Base-by-base conservation (phyloP, 2,113 vertebrate genomes). In the Stigmatopora nigra region DNA sequence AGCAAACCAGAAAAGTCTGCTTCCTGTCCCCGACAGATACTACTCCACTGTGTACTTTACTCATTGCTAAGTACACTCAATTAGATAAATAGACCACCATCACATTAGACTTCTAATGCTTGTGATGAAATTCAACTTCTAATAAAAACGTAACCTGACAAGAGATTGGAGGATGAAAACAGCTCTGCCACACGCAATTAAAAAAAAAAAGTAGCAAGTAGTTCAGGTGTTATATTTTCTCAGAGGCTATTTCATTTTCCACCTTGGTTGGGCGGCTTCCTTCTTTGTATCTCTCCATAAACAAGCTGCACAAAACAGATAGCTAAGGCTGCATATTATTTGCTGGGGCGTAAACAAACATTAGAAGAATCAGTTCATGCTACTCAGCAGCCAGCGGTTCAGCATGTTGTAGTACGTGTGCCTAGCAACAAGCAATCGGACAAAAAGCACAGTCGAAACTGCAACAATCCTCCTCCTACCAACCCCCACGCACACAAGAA, bases 381-480 rank as follows among this genome's bases (percentile, higher is more conserved):
- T 67, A 67, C 59, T 58, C 76, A 3, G 70, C 64, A 72, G 83
- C 78, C 84, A 78, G 86, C 79, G 72, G 67, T 70, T 83, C 61
- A 63, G 70, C 63, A 69, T 80, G 67, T 61, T 77, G 75, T 73
- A 67, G 74, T 55, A 78, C 35, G 74, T 55, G 80, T 25, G 80
- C 85, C 77, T 86, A 86, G 85, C 87, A 88, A 88, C 87, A 87
- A 51, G 80, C 69, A 70, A 72, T 78, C 69, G 67, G 63, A 76
- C 65, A 63, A 83, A 82, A 84, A 86, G 84, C 82, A 86, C 79
- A 83, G 79, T 80, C 79, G 81, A 79, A 84, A 83, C 79, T 71
- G 75, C 86, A 89, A 86, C 84, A 31, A 31, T 3, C 25, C 25
- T 31, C 82, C 79, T 80, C 83, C 84, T n/a, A n/a, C 78, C 44